Percentiles rank a stretch among this genome's conserved stretches.
phyloP scores from a whole-genome alignment of 2,113 vertebrate species.

The Eulacestoma nigropectus region DNA sequence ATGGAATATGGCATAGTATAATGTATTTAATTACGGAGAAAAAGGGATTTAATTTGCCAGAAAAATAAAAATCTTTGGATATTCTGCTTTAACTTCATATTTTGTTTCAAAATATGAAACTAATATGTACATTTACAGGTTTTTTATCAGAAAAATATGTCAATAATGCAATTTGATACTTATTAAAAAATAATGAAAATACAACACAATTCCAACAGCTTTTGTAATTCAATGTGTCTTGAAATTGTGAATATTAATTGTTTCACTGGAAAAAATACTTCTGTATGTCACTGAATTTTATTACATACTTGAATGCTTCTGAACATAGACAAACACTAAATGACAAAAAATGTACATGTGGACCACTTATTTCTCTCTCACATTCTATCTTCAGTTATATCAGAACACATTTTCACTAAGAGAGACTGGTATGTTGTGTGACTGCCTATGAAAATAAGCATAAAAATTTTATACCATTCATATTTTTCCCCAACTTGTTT shows the following conservation, averaged over 20 bases:
- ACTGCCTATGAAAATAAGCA: background rate
- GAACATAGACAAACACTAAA: background rate
- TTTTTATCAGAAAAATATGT: background rate
- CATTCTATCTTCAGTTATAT: background rate
- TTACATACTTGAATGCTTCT: background rate
- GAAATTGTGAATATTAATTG: background rate
- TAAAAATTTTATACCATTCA: background rate
- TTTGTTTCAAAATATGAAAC: background rate
- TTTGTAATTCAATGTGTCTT: background rate
- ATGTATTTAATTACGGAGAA: background rate
- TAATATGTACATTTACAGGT: background rate
- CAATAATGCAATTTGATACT: background rate
- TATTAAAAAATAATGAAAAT: background rate
- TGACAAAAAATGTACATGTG: background rate
- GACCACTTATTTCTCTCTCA: background rate
- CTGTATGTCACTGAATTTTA: background rate
- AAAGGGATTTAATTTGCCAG: background rate
- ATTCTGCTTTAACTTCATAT: background rate
- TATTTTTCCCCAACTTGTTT: background rate
- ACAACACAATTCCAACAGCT: background rate
- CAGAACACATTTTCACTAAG: background rate
- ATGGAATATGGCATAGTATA: background rate
- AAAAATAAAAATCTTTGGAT: background rate
- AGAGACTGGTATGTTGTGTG: background rate
- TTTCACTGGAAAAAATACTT: background rate